Conservation (phyloP, 2,113 vertebrate genomes). For the Odontesthes bonariensis region DNA sequence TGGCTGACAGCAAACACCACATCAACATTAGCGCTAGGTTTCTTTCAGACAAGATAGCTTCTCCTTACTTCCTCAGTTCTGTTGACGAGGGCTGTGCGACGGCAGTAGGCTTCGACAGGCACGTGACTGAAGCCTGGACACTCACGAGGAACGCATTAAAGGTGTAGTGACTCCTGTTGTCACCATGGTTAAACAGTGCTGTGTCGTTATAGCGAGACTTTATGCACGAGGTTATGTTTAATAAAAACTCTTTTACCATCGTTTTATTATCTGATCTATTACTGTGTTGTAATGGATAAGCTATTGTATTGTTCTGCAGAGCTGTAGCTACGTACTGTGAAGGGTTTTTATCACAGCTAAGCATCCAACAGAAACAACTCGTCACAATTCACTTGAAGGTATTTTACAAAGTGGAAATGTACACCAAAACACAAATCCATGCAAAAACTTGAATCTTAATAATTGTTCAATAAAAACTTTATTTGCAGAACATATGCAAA, state of each 20-base stretch:
- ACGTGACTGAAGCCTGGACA: slow-evolving; percentile 71
- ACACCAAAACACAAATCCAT: neutral
- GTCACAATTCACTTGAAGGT: too few species aligned
- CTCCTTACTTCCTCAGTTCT: slow-evolving; percentile 53
- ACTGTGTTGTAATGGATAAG: too few species aligned
- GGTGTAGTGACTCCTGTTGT: slow-evolving; percentile 19
- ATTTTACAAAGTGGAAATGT: neutral
- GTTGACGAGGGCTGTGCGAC: slow-evolving; percentile 58
- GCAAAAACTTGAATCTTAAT: neutral
- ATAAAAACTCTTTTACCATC: too few species aligned
- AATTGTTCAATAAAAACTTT: slow-evolving; percentile 77
- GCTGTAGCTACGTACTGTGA: too few species aligned
- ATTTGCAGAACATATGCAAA: slow-evolving; percentile 74
- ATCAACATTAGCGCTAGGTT: neutral
- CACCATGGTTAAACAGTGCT: neutral
- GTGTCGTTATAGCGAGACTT: too few species aligned
- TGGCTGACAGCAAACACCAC: neutral
- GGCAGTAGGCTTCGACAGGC: slow-evolving; percentile 63
- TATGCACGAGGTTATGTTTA: too few species aligned
- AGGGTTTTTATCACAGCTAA: too few species aligned
- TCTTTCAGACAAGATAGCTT: slow-evolving; percentile 35
- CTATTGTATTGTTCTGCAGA: too few species aligned
- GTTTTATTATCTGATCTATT: neutral
- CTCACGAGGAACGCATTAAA: slow-evolving; percentile 80
- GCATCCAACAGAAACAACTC: too few species aligned